Evolutionary conservation across 1,140 invertebrate species (phyloP).

Genomic region (Solenopsis fugax): DNA sequence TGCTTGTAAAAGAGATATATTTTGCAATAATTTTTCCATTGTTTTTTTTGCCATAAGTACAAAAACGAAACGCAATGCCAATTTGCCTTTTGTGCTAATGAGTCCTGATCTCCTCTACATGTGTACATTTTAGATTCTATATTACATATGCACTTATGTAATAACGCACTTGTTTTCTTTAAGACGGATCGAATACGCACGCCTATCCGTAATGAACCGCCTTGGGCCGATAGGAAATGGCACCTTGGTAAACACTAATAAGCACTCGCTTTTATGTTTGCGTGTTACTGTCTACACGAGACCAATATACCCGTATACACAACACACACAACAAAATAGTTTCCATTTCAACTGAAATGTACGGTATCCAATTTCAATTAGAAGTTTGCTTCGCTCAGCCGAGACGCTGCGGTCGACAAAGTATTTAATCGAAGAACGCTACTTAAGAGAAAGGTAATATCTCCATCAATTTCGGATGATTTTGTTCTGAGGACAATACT

Average conservation of each 20-base stretch:
- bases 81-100: too few relatives aligned
- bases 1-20: too few relatives aligned
- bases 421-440: constrained; percentile 29
- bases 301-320: not conserved
- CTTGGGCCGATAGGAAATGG: constrained; percentile 74
- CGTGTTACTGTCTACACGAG: not conserved
- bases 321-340: constrained; percentile 39
- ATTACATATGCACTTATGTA: not conserved
- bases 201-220: constrained; percentile 69
- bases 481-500: not conserved
- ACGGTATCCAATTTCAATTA: constrained; percentile 47
- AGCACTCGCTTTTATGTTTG: constrained; percentile 54
- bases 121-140: not conserved
- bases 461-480: constrained; percentile 14
- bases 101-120: not conserved
- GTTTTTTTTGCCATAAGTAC: too few relatives aligned
- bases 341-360: constrained; percentile 39
- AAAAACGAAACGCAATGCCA: too few relatives aligned
- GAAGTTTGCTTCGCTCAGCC: constrained; percentile 7
- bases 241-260: constrained; percentile 71
- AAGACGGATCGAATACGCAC: constrained; percentile 14
- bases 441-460: not conserved
- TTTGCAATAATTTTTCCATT: too few relatives aligned
- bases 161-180: not conserved
- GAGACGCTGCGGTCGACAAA: not conserved